Percentiles rank a stretch among this genome's conserved stretches.
Evolutionary conservation across 1,140 invertebrate genomes (phyloP).

Genomic region (Orussus abietinus): DNA sequence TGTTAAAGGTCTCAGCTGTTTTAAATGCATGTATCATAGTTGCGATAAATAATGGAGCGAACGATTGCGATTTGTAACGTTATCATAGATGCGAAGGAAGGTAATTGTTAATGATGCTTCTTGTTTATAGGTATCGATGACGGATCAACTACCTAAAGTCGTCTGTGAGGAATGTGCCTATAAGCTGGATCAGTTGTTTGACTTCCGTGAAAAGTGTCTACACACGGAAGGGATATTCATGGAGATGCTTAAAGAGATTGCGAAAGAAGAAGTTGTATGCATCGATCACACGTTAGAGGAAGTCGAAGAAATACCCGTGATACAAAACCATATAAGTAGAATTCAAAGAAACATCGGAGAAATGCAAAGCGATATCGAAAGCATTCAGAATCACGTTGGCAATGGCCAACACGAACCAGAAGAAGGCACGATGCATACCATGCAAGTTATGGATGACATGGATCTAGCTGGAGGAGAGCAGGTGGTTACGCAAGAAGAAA

Average conservation of each 20-base stretch:
- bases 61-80: too few species aligned
- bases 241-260: slow-evolving; percentile 52
- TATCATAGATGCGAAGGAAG: too few species aligned
- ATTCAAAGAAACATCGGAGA: slow-evolving; percentile 31
- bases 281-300: slow-evolving; percentile 32
- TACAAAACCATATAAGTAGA: slow-evolving; percentile 23
- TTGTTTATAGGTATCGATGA: slow-evolving; percentile 52
- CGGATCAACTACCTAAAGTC: slow-evolving; percentile 59
- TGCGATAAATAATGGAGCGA: too few species aligned
- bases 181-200: slow-evolving; percentile 58
- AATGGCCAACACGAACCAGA: slow-evolving; percentile 18
- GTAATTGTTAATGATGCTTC: too few species aligned
- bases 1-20: too few species aligned
- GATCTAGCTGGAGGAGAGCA: slow-evolving; percentile 39
- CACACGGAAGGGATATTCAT: slow-evolving; percentile 57
- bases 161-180: slow-evolving; percentile 59
- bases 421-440: slow-evolving; percentile 32
- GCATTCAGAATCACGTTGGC: slow-evolving; percentile 4
- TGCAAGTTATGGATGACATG: slow-evolving; percentile 47
- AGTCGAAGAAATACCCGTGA: slow-evolving; percentile 25
- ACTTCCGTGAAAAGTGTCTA: slow-evolving; percentile 58
- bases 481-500: slow-evolving; percentile 43
- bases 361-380: slow-evolving; percentile 25
- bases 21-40: too few species aligned
- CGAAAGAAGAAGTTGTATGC: slow-evolving; percentile 32